Evolutionary conservation across 2,888 invertebrate species (phyloP), one percentile per base, ranked within the genome.

Genomic region (Sisyra terminalis): DNA sequence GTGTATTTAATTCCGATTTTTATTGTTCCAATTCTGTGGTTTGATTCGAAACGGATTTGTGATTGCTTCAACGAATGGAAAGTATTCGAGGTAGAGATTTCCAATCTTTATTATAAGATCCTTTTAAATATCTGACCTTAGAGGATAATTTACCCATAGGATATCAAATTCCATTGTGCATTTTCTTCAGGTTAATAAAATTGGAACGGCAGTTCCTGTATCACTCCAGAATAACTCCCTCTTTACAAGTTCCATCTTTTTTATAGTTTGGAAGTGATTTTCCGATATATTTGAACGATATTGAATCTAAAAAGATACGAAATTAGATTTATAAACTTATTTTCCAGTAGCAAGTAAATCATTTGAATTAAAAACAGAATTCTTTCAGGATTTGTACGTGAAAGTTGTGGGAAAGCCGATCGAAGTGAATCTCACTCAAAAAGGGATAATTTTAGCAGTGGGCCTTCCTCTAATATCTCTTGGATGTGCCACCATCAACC

Each of bases 1-100:
- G 75, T 80, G 1, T 80, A 80, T 54, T 63, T 81, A 46, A 64
- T 80, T 45, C 80, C 80, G 1, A 66, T 79, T 51, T 58, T 73
- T 10, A 59, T 68, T 0, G 67, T 77, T 35, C 78, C 78, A 0
- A 66, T 80, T 37, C 57, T 77, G 43, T 78, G 79, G 74, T 72
- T 73, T 50, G 80, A 80, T 54, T 70, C 76, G 1, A 59, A 60
- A n/a, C 78, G 77, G 56, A 67, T 78, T 42, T 73, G 73, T 1
- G 55, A 52, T 11, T 69, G 74, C 29, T 62, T 75, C 31, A 77
- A 75, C 42, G 71, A 71, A 47, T 77, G 80, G 77, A 67, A 69
- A 38, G 70, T 72, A 45, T 80, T 80, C 57, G 80, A 81, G 65
- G 75, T 74, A 57, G 34, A 9, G 6, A 13, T 6, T 3, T 5